These are phyloP conservation scores for Garra rufa DNA, from an alignment of 2,113 vertebrate genomes.

Conservation along the genomic window DNA sequence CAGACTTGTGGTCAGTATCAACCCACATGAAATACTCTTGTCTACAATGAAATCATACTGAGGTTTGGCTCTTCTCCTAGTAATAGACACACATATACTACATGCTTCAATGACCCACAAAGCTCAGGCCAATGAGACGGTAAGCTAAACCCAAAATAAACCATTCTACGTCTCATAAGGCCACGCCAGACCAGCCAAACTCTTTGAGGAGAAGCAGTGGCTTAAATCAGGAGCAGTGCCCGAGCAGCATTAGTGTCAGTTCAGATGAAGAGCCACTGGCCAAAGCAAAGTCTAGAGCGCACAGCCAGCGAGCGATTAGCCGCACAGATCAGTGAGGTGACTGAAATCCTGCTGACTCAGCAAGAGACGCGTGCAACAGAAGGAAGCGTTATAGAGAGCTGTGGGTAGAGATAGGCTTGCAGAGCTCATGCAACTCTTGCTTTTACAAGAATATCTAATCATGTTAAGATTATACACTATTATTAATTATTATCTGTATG, in stretches of 20 bases:
- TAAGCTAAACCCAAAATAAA: not conserved
- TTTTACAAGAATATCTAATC: not conserved
- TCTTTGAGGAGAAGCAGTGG: not conserved
- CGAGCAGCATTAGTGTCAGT: not conserved
- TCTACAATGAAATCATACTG: not conserved
- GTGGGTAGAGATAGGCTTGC: not conserved
- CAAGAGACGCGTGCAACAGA: not conserved
- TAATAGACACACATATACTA: not conserved
- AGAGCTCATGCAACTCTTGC: not conserved
- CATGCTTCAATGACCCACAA: not conserved
- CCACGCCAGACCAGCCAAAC: not conserved
- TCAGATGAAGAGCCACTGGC: not conserved
- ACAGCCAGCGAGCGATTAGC: conserved; percentile 11
- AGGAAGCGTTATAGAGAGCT: not conserved
- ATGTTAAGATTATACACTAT: not conserved
- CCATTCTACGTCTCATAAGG: not conserved
- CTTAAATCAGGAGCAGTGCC: not conserved
- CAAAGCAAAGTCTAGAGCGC: not conserved
- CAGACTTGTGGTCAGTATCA: not conserved
- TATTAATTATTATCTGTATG: not conserved
- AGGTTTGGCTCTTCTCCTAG: not conserved
- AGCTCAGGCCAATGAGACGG: not conserved
- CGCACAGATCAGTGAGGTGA: not conserved
- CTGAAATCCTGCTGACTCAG: conserved; percentile 35
- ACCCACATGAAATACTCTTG: not conserved